These are phyloP conservation scores for Syngnathus floridae DNA, from an alignment of 2,113 vertebrate species.

Conservation along the genomic window DNA sequence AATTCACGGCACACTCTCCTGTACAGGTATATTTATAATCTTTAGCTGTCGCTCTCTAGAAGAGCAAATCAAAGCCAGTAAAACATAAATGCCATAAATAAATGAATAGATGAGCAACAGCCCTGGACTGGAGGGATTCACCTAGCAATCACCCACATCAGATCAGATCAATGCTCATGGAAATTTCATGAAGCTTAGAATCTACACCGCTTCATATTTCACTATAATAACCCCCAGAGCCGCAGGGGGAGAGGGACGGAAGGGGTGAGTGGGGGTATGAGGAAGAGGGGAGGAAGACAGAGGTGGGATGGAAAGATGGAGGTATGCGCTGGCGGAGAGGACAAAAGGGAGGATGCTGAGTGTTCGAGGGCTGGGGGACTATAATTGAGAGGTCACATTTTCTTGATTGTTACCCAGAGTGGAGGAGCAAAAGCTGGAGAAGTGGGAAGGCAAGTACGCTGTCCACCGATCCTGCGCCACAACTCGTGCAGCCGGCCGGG, in stretches of 20 bases:
- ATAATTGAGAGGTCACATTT: slow-evolving; percentile 62
- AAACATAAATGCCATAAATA: slow-evolving; percentile 73
- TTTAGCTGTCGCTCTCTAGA: slow-evolving; percentile 67
- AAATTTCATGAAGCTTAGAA: slow-evolving; percentile 78
- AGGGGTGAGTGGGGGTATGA: slow-evolving; percentile 34
- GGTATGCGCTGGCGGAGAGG: slow-evolving; percentile 36
- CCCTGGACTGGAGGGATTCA: slow-evolving; percentile 70
- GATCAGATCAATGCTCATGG: slow-evolving; percentile 76
- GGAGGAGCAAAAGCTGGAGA: slow-evolving; percentile 18
- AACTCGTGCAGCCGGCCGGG: slow-evolving; percentile 9
- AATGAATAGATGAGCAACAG: slow-evolving; percentile 69
- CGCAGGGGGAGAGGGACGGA: slow-evolving; percentile 47
- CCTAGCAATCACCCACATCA: slow-evolving; percentile 74
- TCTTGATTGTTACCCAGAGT: slow-evolving; percentile 26
- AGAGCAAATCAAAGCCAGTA: slow-evolving; percentile 70
- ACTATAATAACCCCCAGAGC: slow-evolving; percentile 70
- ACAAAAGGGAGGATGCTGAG: slow-evolving; percentile 15
- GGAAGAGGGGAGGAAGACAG: slow-evolving; percentile 26
- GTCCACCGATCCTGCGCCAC: slow-evolving; percentile 36
- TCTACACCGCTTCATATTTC: slow-evolving; percentile 77
- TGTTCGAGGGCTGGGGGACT: slow-evolving; percentile 13
- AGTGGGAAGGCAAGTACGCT: slow-evolving; percentile 23
- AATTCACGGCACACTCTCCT: slow-evolving; percentile 57
- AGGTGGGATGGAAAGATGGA: slow-evolving; percentile 14
- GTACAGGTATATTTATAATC: slow-evolving; percentile 72